Conservation (phyloP, 1,140 invertebrate genomes). For the Caenorhabditis inopinata region DNA sequence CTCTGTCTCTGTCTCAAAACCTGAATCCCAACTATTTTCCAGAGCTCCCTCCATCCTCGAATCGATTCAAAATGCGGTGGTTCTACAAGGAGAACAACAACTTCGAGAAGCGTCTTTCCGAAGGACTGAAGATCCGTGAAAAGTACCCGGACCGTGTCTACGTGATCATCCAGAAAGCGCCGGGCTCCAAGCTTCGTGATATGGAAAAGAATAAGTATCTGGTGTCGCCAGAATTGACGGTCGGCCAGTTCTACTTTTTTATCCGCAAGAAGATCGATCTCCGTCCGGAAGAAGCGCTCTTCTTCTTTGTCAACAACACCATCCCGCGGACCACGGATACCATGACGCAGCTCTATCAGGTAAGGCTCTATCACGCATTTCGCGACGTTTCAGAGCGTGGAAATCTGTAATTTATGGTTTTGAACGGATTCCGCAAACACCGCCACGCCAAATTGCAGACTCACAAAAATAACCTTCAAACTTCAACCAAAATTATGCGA, state of each 20-base stretch:
- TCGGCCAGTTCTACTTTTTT: constrained; percentile 98
- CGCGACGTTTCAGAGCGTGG: no score
- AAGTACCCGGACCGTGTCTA: constrained; percentile 99
- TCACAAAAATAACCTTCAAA: no score
- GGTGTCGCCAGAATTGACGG: constrained; percentile 96
- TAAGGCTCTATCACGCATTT: constrained; percentile 61
- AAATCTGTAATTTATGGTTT: no score
- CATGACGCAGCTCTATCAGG: constrained; percentile 98
- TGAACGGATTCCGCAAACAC: no score
- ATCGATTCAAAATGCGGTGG: constrained; percentile 82
- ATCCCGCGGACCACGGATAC: constrained; percentile 98
- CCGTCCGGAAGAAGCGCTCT: constrained; percentile 94
- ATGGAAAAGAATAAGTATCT: constrained; percentile 99
- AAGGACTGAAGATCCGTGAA: constrained; percentile 96
- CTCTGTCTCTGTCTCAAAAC: no score
- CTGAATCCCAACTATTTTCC: no score
- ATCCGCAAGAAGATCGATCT: constrained; percentile 77
- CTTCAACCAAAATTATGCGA: no score
- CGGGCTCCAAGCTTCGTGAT: constrained; percentile 93
- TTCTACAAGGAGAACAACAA: constrained; percentile 98
- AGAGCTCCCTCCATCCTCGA: not conserved
- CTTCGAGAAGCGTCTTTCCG: constrained; percentile 95
- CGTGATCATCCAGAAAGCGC: constrained; percentile 73
- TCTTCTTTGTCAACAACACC: constrained; percentile 99
- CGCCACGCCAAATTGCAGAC: no score